Conservation (phyloP, 2,113 vertebrate genomes). For the Albula glossodonta region DNA sequence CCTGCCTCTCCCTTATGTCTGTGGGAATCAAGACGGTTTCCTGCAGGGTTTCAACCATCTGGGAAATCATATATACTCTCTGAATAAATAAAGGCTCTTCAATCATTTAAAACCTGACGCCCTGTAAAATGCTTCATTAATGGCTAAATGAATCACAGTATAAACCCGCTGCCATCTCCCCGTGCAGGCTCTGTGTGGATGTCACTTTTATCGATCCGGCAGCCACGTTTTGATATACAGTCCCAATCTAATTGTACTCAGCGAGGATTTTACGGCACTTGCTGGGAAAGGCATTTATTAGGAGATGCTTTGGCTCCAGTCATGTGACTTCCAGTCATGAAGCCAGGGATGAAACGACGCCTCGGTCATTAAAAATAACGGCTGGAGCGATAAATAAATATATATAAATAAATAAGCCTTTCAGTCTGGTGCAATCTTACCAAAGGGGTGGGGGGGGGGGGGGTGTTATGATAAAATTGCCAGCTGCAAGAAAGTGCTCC, state of each 20-base stretch:
- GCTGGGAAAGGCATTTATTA: constrained; percentile 59
- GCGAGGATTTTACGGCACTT: constrained; percentile 60
- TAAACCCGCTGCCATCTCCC: constrained; percentile 52
- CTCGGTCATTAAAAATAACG: constrained; percentile 53
- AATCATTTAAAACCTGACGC: constrained; percentile 55
- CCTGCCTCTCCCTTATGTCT: not conserved
- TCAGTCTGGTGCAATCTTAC: not conserved
- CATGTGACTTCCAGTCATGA: constrained; percentile 44
- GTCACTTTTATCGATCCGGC: constrained; percentile 67
- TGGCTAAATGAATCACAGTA: constrained; percentile 69
- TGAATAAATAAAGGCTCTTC: constrained; percentile 56
- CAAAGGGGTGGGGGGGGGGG: not conserved
- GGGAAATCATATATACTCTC: constrained; percentile 36
- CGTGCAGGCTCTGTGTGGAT: constrained; percentile 43
- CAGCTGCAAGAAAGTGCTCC: not conserved
- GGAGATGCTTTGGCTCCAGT: constrained; percentile 40
- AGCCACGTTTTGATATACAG: constrained; percentile 63
- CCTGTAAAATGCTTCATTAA: constrained; percentile 70
- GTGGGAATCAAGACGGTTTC: constrained; percentile 34
- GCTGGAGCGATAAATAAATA: constrained; percentile 21
- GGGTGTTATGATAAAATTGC: not conserved
- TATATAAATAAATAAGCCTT: not conserved
- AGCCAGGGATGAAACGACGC: constrained; percentile 39
- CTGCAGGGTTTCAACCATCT: constrained; percentile 30
- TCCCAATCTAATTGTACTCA: constrained; percentile 67